These are phyloP conservation scores for Syndactyla subalaris DNA, from an alignment of 2,797 vertebrate species.

Conservation along the genomic window DNA sequence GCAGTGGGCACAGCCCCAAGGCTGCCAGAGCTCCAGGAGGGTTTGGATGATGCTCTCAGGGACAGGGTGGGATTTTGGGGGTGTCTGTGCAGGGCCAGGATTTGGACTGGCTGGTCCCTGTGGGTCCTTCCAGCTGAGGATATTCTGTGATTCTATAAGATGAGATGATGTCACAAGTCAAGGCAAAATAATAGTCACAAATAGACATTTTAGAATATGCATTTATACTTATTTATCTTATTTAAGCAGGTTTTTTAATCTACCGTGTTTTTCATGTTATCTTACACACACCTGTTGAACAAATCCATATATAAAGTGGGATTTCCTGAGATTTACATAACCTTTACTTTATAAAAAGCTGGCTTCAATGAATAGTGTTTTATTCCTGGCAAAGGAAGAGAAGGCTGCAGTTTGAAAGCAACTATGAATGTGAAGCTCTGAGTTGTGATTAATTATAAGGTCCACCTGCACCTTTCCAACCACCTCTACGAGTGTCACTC, in stretches of 20 bases:
- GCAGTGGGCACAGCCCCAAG: rapidly evolving
- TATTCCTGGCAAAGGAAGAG: neutral
- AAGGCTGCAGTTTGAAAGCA: neutral
- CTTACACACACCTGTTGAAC: neutral
- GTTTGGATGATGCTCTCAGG: neutral
- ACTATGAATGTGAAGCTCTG: neutral
- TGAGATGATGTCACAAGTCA: neutral
- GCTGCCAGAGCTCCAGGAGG: neutral
- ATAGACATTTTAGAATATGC: neutral
- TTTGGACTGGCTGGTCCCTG: rapidly evolving
- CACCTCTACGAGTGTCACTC: neutral
- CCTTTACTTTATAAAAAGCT: neutral
- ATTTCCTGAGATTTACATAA: constrained; percentile 49
- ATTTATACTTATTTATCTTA: neutral
- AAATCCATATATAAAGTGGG: constrained; percentile 24
- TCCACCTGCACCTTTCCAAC: neutral
- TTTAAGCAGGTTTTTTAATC: neutral
- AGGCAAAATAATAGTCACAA: neutral
- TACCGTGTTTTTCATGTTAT: neutral
- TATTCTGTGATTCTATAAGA: neutral
- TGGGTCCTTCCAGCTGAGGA: neutral
- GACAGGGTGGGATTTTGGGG: neutral
- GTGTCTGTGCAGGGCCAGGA: rapidly evolving
- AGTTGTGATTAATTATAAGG: neutral
- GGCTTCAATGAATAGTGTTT: neutral